Percentiles rank a stretch among this genome's conserved stretches.
phyloP scores from a whole-genome alignment of 2,113 vertebrate genomes.

The Aplodontia rufa region DNA sequence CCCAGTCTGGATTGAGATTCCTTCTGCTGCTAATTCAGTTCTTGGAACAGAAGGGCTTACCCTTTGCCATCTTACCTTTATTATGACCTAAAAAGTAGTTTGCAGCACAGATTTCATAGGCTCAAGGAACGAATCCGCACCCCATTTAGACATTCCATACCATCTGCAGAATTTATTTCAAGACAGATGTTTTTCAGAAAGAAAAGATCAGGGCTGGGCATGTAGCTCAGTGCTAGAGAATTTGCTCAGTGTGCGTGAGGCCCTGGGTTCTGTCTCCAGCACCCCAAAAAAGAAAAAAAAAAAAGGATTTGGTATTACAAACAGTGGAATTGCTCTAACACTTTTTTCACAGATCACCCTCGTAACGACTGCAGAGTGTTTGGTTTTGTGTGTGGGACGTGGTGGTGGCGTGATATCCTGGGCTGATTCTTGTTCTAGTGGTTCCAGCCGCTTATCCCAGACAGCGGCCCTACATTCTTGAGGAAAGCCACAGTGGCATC shows the following conservation, averaged over 20 bases:
- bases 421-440: background rate
- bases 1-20: background rate
- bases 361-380: background rate
- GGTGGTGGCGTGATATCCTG: background rate
- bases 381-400: background rate
- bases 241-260: background rate
- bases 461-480: background rate
- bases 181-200: background rate
- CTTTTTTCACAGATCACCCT: background rate
- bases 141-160: background rate
- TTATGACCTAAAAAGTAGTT: background rate
- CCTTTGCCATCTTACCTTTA: background rate
- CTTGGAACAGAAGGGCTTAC: background rate
- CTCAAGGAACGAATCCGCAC: background rate
- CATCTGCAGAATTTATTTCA: slow-evolving; percentile 39
- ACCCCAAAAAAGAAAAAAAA: background rate
- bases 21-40: slow-evolving; percentile 31
- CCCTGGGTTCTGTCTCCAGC: background rate
- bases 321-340: background rate
- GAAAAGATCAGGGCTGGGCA: background rate
- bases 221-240: background rate
- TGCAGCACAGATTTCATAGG: background rate
- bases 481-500: background rate
- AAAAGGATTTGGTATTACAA: background rate
- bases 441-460: background rate